Base-by-base conservation (phyloP, 2,888 invertebrate species). In the Leptogaster cylindrica region DNA sequence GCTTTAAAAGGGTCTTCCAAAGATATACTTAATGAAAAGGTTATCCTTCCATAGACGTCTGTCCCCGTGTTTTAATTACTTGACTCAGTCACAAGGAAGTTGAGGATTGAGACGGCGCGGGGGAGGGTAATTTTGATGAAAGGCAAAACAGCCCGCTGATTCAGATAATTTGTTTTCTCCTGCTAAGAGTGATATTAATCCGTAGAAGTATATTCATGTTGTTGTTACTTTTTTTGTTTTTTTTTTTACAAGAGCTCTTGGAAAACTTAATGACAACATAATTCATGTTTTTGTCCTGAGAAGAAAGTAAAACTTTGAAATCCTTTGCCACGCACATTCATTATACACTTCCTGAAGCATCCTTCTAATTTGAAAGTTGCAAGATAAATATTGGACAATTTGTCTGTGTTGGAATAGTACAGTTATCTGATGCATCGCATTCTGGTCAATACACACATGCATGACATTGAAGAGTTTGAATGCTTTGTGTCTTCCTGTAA, bases 381-480 rank as follows among this genome's bases (percentile, higher is more conserved):
- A n/a, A 20, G 33, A 27, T 52, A 33, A 20, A 33, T 52, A 52
- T 52, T 52, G 52, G 16, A n/a, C n/a, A 20, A 20, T 14, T 52
- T 20, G 10, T 27, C 20, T 2, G n/a, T 3, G n/a, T 6, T 10
- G 52, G n/a, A 10, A 52, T 28, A n/a, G 28, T 16, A 31, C 51
- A 20, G 48, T 2, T 8, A 23, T 28, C 51, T 16, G 6, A n/a
- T 5, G 12, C 25, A 14, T 5, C 51, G 8, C 52, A 52, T 31
- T 52, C 10, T 27, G 52, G 52, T 18, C 52, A 52, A 28, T 27
- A 33, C 31, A 33, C n/a, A 52, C 18, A 10, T 31, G 33, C 31
- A 52, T 52, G n/a, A n/a, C n/a, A 52, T 33, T 52, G 52, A 52
- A 52, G 52, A 31, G 31, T n/a, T n/a, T 52, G 52, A 27, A 52